phyloP scores from a whole-genome alignment of 2,888 invertebrate species.

The Limnephilus auricula region DNA sequence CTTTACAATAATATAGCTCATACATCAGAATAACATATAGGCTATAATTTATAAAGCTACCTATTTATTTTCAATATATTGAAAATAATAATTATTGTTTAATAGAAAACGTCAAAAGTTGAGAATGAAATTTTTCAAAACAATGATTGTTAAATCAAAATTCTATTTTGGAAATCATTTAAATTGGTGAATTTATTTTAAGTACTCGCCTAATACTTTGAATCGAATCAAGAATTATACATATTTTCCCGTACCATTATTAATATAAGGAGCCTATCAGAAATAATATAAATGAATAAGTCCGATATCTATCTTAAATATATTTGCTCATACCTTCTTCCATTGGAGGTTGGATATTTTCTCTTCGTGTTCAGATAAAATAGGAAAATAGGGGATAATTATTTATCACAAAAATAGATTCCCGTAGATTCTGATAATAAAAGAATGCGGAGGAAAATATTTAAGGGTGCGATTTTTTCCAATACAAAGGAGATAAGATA shows the following conservation, averaged over 20 bases:
- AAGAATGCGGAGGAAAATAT: slow-evolving; percentile 32
- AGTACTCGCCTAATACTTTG: no score
- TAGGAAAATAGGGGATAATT: slow-evolving; percentile 28
- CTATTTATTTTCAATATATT: no score
- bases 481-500: slow-evolving; percentile 45
- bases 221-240: no score
- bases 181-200: no score
- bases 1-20: no score
- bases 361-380: slow-evolving; percentile 10
- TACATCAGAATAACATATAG: no score
- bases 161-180: no score
- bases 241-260: background rate
- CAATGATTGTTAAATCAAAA: no score
- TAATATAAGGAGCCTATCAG: background rate
- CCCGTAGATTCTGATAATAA: slow-evolving; percentile 30
- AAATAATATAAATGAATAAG: slow-evolving; percentile 7
- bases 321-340: background rate
- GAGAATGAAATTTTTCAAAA: no score
- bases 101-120: no score
- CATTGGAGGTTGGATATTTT: slow-evolving; percentile 11
- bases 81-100: no score
- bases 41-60: no score
- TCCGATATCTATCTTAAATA: background rate
- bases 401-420: slow-evolving; percentile 34
- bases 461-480: slow-evolving; percentile 45